Evolutionary conservation across 2,113 vertebrate genomes (phyloP), one percentile per base, ranked within the genome.

Genomic region (Datnioides undecimradiatus): DNA sequence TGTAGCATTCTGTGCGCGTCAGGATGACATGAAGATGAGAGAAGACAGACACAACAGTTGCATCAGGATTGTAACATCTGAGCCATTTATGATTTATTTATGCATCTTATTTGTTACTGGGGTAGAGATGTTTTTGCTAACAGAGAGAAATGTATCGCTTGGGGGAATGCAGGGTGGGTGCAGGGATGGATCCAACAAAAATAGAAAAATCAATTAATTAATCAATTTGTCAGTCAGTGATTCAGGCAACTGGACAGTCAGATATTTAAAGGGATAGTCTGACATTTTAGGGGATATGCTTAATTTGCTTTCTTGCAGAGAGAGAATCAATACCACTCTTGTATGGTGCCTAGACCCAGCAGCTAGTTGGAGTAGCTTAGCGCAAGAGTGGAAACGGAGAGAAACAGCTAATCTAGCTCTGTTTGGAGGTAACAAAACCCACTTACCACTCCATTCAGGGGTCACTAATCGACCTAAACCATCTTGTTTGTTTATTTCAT

Each of bases 21-120:
- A 34, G 81, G 59, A 88, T 82, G 90, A 88, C 90, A 92, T 80
- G 85, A 80, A 72, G 89, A 92, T 92, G 91, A 92, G 89, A 91
- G 88, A 90, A 91, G 82, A 91, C 91, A 91, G 89, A 90, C 89
- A 92, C 91, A 93, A 92, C 82, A 86, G 82, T 93, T 93, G 92
- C 92, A 92, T 93, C 91, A 92, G 89, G 85, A 77, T 84, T 87
- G 90, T 92, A 92, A 92, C 87, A 88, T 92, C 82, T 88, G 79
- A 91, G 81, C 60, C 73, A 68, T 87, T 88, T 88, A 91, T 90
- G 80, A 90, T 91, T 92, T 91, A 93, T 93, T 91, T 84, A 92
- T 91, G 85, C 68, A 29, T 79, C 88, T 83, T 89, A 76, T 92
- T 89, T 93, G 90, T 87, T 86, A 76, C 82, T 80, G 71, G 76